These are phyloP conservation scores for Aplidium turbinatum DNA, from an alignment of 23 tunicate species.

Conservation along the genomic window DNA sequence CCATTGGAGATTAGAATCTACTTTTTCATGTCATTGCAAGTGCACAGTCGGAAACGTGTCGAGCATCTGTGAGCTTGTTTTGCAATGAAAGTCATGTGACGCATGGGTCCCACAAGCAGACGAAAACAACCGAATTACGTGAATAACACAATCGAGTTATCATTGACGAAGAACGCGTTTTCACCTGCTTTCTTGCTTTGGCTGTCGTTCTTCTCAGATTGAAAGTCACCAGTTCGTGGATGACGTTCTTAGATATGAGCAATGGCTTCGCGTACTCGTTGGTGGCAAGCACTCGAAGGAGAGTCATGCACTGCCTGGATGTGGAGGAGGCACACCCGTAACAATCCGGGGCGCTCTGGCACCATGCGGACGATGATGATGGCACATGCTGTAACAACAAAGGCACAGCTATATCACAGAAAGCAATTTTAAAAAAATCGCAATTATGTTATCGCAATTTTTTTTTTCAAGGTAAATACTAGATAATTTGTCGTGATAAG, in stretches of 20 bases:
- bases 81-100: no score
- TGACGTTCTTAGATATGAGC: constrained; percentile 59
- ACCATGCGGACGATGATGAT: constrained; percentile 41
- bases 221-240: constrained; percentile 58
- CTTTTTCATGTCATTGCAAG: no score
- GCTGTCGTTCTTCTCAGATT: constrained; percentile 69
- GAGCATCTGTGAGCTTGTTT: no score
- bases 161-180: no score
- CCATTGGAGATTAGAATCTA: no score
- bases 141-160: not conserved
- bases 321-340: constrained; percentile 89
- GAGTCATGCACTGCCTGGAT: constrained; percentile 70
- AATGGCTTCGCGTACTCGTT: constrained; percentile 64
- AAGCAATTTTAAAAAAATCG: no score
- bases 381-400: constrained; percentile 48
- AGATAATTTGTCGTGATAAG: no score
- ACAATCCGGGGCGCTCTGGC: constrained; percentile 72
- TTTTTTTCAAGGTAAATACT: no score
- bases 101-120: not conserved
- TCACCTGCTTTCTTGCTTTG: constrained; percentile 70
- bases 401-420: no score
- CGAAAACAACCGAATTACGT: not conserved
- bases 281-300: constrained; percentile 79
- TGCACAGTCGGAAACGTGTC: no score
- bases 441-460: no score